Conservation (phyloP, 2,113 vertebrate species). For the Beaufortia kweichowensis region DNA sequence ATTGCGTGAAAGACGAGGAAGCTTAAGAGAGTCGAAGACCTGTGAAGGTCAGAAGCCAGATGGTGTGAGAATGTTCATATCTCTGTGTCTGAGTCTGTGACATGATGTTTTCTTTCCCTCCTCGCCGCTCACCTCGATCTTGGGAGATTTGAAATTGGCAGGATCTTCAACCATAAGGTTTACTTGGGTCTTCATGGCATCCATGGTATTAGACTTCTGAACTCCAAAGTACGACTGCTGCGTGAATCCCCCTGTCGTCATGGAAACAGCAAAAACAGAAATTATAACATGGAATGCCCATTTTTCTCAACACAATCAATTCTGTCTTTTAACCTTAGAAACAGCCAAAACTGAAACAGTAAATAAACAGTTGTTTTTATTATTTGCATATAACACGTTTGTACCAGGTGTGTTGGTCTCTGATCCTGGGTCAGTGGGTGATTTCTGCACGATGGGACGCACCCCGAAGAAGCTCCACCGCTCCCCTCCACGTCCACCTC, state of each 20-base stretch:
- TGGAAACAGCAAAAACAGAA: not conserved
- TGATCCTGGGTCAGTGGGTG: constrained; percentile 84
- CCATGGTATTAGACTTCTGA: constrained; percentile 88
- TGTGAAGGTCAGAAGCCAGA: constrained; percentile 77
- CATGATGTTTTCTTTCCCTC: constrained; percentile 76
- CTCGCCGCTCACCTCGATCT: constrained; percentile 77
- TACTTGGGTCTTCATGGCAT: constrained; percentile 83
- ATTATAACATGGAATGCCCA: no score
- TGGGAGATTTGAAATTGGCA: constrained; percentile 78
- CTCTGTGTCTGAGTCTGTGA: constrained; percentile 83
- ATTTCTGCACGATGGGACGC: constrained; percentile 84
- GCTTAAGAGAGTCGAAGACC: not conserved
- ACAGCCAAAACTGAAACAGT: no score
- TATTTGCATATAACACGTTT: not conserved
- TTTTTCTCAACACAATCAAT: no score
- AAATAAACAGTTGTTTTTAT: no score
- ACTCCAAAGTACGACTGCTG: constrained; percentile 85
- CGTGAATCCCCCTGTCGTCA: constrained; percentile 76
- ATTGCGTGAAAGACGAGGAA: not conserved
- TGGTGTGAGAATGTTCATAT: constrained; percentile 83
- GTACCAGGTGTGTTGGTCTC: constrained; percentile 69
- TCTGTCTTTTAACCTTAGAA: not conserved
- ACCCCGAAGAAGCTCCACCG: constrained; percentile 89
- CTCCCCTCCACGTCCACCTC: constrained; percentile 76
- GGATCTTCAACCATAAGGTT: constrained; percentile 79